Evolutionary conservation across 2,888 invertebrate species (phyloP), one percentile per base, ranked within the genome.

Genomic region (Drosophila mimetica): DNA sequence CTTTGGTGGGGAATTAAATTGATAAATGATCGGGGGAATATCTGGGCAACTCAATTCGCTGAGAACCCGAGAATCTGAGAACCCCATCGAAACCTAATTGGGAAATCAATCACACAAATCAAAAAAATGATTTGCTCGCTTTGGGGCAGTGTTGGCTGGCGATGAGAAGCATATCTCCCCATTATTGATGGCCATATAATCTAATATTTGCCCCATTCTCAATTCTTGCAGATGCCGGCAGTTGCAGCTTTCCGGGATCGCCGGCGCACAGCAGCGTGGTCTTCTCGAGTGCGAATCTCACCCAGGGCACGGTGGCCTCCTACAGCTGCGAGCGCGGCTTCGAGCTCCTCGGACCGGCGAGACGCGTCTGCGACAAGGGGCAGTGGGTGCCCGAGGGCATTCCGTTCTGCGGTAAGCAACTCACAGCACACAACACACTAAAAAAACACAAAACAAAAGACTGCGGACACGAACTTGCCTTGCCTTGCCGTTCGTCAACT

Each of bases 311-410:
- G 0, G 94, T 96, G 11, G 97, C 97, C 13, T 95, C 95, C 0
- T 98, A 98, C 91, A 93, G 94, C 41, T 98, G 98, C 88, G 98
- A 98, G 89, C 93, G 96, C 39, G 97, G 97, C 13, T 98, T 97
- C 90, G 97, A 98, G 90, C 93, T 98, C 1, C 93, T 98, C n/a
- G 98, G 98, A 0, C 97, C 97, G 0, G 93, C 96, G 1, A 92
- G 97, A 71, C 93, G 97, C 71, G 93, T 95, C 16, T 98, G 98
- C 88, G 94, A 94, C 48, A 94, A 95, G 78, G 96, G 96, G 11
- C 93, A 93, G 41, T 98, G 98, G 98, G 92, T 94, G 7, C 98
- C 97, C 0, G 96, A 97, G 89, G 98, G 97, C 61, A 96, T 98
- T 81, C 98, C 98, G 6, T 98, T 98, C 92, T 98, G 98, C 92